Evolutionary conservation across 2,113 vertebrate species (phyloP).

Genomic region (Dipodomys spectabilis): DNA sequence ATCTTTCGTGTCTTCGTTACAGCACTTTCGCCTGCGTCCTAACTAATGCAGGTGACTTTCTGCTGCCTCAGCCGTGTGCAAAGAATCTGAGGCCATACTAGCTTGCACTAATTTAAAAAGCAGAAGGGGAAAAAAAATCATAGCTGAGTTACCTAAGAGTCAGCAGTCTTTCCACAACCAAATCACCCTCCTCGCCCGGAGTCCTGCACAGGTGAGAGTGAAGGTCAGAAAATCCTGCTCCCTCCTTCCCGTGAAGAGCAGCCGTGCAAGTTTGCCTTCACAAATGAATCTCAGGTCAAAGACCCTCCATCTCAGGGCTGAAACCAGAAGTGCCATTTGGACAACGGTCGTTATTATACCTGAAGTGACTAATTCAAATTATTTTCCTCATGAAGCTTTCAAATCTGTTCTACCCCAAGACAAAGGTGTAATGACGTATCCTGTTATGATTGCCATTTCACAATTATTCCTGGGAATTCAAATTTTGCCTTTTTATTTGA

Average conservation of each 20-base stretch:
- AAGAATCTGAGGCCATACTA: conserved; percentile 39
- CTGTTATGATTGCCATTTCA: neutral
- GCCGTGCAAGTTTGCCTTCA: neutral
- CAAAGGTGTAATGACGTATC: neutral
- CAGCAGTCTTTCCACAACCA: conserved; percentile 49
- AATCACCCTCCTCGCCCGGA: neutral
- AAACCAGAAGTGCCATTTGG: conserved; percentile 21
- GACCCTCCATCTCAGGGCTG: neutral
- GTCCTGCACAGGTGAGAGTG: neutral
- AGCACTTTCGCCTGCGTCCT: conserved; percentile 47
- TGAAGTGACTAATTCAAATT: conserved; percentile 14
- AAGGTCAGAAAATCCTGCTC: neutral
- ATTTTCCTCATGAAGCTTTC: neutral
- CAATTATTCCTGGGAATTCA: neutral
- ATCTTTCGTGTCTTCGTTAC: conserved; percentile 47
- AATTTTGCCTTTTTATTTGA: conserved; percentile 15
- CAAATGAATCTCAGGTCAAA: neutral
- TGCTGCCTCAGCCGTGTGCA: conserved; percentile 65
- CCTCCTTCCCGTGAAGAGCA: neutral
- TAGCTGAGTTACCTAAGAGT: conserved; percentile 53
- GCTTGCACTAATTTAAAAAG: conserved; percentile 70
- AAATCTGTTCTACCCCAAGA: neutral
- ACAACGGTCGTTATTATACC: neutral
- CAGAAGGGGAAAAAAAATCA: conserved; percentile 27
- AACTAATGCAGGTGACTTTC: conserved; percentile 66